phyloP scores from a whole-genome alignment of 64 coral and sea anemone species.

The Orbicella faveolata region DNA sequence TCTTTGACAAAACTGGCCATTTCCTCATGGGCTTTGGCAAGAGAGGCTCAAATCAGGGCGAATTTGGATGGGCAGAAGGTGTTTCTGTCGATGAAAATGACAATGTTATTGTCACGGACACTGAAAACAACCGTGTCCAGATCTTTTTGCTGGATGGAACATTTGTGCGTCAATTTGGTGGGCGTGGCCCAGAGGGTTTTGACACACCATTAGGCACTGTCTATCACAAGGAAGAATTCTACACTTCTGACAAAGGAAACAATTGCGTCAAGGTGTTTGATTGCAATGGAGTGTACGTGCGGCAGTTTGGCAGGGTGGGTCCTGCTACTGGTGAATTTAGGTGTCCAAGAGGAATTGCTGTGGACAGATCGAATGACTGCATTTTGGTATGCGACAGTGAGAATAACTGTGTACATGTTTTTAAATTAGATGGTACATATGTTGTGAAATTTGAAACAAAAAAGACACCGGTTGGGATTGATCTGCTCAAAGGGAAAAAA shows the following conservation, averaged over 20 bases:
- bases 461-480: conserved; percentile 80
- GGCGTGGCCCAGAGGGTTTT: conserved; percentile 81
- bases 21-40: conserved; percentile 77
- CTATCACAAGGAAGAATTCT: conserved; percentile 73
- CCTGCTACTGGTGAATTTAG: conserved; percentile 63
- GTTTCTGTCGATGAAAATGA: conserved; percentile 71
- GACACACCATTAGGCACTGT: conserved; percentile 75
- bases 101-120: conserved; percentile 84
- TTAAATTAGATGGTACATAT: conserved; percentile 76
- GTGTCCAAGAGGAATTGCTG: conserved; percentile 80
- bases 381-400: conserved; percentile 87
- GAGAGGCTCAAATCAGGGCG: conserved; percentile 63
- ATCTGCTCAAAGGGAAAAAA: conserved; percentile 58
- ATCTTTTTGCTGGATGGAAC: conserved; percentile 76
- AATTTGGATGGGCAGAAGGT: conserved; percentile 70
- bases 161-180: conserved; percentile 84
- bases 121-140: conserved; percentile 86
- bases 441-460: conserved; percentile 81
- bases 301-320: conserved; percentile 88
- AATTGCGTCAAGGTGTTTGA: conserved; percentile 92
- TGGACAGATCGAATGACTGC: conserved; percentile 66
- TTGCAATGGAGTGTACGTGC: conserved; percentile 67
- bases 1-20: conserved; percentile 72
- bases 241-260: conserved; percentile 80
- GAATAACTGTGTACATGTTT: conserved; percentile 74